A percentile compares a stretch with the other conserved stretches of the same genome.
These are phyloP conservation scores for Plotosus lineatus DNA, from an alignment of 2,113 vertebrate species.

Conservation along the genomic window DNA sequence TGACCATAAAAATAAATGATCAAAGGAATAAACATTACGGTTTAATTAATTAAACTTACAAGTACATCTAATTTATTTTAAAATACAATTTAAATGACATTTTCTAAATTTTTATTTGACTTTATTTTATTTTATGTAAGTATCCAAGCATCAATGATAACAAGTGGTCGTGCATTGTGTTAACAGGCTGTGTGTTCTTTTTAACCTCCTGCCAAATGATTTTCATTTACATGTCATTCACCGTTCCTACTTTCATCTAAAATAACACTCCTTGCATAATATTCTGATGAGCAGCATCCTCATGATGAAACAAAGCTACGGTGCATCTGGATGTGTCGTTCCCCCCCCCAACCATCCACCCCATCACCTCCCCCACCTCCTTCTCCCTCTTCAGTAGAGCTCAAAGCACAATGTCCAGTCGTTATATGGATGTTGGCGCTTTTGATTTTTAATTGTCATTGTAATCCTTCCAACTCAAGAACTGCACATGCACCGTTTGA, in stretches of 20 bases:
- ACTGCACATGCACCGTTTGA: slow-evolving; percentile 81
- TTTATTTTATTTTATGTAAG: background rate
- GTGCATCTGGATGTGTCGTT: slow-evolving; percentile 64
- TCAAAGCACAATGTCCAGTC: slow-evolving; percentile 53
- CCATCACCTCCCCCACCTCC: slow-evolving; percentile 30
- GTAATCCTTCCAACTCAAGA: slow-evolving; percentile 83
- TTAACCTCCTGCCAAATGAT: slow-evolving; percentile 67
- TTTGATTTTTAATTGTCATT: slow-evolving; percentile 91
- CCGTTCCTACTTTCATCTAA: slow-evolving; percentile 64
- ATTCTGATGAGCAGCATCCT: slow-evolving; percentile 62
- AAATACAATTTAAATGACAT: too few species aligned
- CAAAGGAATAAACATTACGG: background rate
- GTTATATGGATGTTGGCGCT: slow-evolving; percentile 77
- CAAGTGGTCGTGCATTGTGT: slow-evolving; percentile 41
- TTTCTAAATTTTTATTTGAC: background rate
- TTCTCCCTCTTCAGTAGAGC: slow-evolving; percentile 46
- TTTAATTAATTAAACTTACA: background rate
- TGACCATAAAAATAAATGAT: background rate
- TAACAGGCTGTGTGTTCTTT: slow-evolving; percentile 59
- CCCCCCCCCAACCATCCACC: slow-evolving; percentile 28
- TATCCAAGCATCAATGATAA: slow-evolving; percentile 6
- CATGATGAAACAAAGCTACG: slow-evolving; percentile 64
- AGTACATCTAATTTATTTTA: background rate
- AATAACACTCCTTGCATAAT: slow-evolving; percentile 78
- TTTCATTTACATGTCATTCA: slow-evolving; percentile 74